phyloP scores from a whole-genome alignment of 2,888 invertebrate species.

The Xestia ashworthii region DNA sequence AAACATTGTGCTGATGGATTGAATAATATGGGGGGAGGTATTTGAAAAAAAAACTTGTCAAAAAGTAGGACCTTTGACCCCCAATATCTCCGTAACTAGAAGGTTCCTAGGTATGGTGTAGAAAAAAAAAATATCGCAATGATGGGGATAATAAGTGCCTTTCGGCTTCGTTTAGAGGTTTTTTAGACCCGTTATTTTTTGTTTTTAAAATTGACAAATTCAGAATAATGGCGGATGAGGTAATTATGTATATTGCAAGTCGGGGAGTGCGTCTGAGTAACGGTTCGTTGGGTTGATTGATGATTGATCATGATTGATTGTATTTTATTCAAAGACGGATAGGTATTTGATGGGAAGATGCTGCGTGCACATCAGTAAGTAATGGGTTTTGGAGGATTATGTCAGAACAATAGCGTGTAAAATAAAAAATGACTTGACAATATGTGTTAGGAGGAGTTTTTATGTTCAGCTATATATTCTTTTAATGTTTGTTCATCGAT shows the following conservation, averaged over 20 bases:
- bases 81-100: too few relatives aligned
- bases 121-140: too few relatives aligned
- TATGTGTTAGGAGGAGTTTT: too few relatives aligned
- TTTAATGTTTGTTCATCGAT: too few relatives aligned
- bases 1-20: too few relatives aligned
- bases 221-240: slow-evolving; percentile 14
- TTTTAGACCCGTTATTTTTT: not conserved
- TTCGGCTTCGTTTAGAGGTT: too few relatives aligned
- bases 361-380: slow-evolving; percentile 17
- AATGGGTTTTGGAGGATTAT: slow-evolving; percentile 23
- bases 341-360: slow-evolving; percentile 28
- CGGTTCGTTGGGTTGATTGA: not conserved
- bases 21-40: too few relatives aligned
- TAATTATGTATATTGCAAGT: slow-evolving; percentile 42
- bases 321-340: slow-evolving; percentile 40
- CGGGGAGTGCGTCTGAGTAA: slow-evolving; percentile 13
- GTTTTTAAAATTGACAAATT: slow-evolving; percentile 22
- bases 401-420: not conserved
- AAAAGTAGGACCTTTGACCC: too few relatives aligned
- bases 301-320: slow-evolving; percentile 56
- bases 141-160: too few relatives aligned
- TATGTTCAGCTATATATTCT: too few relatives aligned
- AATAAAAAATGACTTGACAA: not conserved
- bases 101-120: too few relatives aligned
- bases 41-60: too few relatives aligned